Percentiles rank a stretch among this genome's conserved stretches.
Conservation (phyloP, 1,140 invertebrate genomes). For the Telenomus remus region DNA sequence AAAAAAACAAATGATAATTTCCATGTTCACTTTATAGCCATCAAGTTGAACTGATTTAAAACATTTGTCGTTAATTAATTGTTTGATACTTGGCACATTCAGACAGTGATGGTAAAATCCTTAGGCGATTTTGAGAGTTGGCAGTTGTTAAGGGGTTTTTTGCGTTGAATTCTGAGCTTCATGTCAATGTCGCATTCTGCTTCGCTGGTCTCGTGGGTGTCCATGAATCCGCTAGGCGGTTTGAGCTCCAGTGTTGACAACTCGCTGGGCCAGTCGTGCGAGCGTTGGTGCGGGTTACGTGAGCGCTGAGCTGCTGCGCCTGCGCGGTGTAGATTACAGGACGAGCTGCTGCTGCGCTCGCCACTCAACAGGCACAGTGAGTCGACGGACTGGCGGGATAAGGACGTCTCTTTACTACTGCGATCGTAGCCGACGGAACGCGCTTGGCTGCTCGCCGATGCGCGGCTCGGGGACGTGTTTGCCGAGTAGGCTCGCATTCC, state of each 20-base stretch:
- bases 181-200: conserved; percentile 75
- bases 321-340: conserved; percentile 54
- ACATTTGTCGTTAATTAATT: not conserved
- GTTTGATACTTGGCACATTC: conserved; percentile 70
- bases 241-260: conserved; percentile 71
- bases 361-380: conserved; percentile 66
- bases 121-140: conserved; percentile 72
- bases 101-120: conserved; percentile 74
- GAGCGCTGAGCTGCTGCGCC: conserved; percentile 25
- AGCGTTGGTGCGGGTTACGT: conserved; percentile 28
- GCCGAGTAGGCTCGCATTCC: conserved; percentile 68
- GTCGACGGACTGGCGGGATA: conserved; percentile 66
- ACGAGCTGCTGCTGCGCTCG: conserved; percentile 52
- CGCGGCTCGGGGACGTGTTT: conserved; percentile 66
- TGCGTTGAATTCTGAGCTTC: conserved; percentile 68
- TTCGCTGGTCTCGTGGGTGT: conserved; percentile 73
- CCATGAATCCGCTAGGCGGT: conserved; percentile 72
- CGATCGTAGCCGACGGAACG: conserved; percentile 56
- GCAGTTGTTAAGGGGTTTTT: conserved; percentile 61
- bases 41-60: not conserved
- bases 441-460: conserved; percentile 57
- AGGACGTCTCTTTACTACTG: conserved; percentile 57
- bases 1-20: not conserved
- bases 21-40: not conserved
- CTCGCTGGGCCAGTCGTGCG: conserved; percentile 68